Evolutionary conservation across 2,888 invertebrate species (phyloP), one percentile per base, ranked within the genome.

Genomic region (Hydriomena furcata): DNA sequence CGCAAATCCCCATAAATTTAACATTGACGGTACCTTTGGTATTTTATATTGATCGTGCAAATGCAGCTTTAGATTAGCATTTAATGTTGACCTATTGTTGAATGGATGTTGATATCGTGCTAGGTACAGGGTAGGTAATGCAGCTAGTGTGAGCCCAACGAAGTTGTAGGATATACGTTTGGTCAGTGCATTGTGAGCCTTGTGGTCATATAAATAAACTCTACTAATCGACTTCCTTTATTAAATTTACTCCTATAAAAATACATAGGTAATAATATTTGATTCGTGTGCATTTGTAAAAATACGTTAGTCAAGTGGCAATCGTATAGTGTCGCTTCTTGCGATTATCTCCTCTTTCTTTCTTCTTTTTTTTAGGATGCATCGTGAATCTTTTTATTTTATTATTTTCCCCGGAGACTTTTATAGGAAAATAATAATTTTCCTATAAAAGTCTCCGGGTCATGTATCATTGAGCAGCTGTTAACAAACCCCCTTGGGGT

Each of bases 91-190:
- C 57, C 54, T 65, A 65, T 75, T 74, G 70, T 73, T 73, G 65
- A 63, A 65, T 72, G 68, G 70, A 71, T 66, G 75, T 74, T 76
- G 68, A 72, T 58, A 64, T 71, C 71, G 37, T 74, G 71, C 71
- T 79, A 77, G 75, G 66, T 66, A 84, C 84, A 85, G 85, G 85
- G 82, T 84, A 84, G 82, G 79, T 78, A 64, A 71, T 68, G 73
- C 77, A 73, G 78, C 75, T 73, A 78, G 76, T 75, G 74, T 75
- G 77, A 82, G 67, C 80, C 81, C 82, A 82, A 81, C 79, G 82
- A 82, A 80, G 63, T 62, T 65, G 32, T 51, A 55, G 31, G 6
- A 24, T 41, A 35, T 5, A 24, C 5, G 27, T 40, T 47, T 44
- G 40, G 35, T 38, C 46, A 43, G 40, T 51, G 51, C 20, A 35